Evolutionary conservation across 1,140 invertebrate genomes (phyloP).

Genomic region (Bombus cullumanus): DNA sequence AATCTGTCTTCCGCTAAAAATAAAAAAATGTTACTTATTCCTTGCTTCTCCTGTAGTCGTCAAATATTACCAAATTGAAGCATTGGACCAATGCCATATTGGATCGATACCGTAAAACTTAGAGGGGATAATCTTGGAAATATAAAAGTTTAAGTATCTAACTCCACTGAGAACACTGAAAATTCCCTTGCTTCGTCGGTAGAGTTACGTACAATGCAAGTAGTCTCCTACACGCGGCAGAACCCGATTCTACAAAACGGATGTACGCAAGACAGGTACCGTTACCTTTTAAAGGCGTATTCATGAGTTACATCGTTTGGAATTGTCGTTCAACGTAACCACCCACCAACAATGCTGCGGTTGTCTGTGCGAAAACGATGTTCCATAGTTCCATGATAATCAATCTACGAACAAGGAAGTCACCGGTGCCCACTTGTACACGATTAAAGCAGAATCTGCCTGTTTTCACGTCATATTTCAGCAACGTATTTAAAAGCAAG

Average conservation of each 20-base stretch:
- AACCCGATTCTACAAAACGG: slow-evolving; percentile 1
- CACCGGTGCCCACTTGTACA: background rate
- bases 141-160: background rate
- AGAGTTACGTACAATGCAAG: slow-evolving; percentile 3
- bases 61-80: too few species aligned
- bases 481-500: slow-evolving; percentile 40
- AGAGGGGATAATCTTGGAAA: background rate
- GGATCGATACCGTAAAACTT: background rate
- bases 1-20: too few species aligned
- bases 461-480: slow-evolving; percentile 11
- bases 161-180: background rate
- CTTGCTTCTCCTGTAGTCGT: too few species aligned
- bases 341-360: slow-evolving; percentile 17
- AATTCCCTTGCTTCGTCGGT: slow-evolving; percentile 9
- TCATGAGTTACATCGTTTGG: slow-evolving; percentile 19
- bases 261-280: slow-evolving; percentile 22
- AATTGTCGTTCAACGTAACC: slow-evolving; percentile 29
- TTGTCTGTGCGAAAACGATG: slow-evolving; percentile 19
- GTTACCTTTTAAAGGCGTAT: slow-evolving; percentile 37
- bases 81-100: too few species aligned
- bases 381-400: background rate
- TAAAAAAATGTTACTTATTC: too few species aligned
- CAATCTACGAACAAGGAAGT: slow-evolving; percentile 16
- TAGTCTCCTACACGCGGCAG: too few species aligned
- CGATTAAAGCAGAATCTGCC: slow-evolving; percentile 4